Percentiles rank a stretch among this genome's conserved stretches.
phyloP scores from a whole-genome alignment of 2,113 vertebrate species.

The Noturus placidus region DNA sequence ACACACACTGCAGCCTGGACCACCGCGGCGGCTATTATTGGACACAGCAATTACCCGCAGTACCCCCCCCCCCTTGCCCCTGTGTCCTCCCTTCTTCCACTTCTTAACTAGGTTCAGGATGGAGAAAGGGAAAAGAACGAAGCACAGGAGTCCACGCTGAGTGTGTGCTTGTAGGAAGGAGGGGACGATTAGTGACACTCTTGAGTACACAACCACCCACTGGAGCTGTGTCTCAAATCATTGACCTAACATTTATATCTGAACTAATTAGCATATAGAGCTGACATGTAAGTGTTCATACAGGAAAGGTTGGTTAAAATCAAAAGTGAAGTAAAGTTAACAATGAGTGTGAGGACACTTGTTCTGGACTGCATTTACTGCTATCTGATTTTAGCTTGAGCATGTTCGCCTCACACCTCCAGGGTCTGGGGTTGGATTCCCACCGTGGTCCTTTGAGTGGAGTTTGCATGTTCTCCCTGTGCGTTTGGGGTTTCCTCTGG shows the following conservation, averaged over 20 bases:
- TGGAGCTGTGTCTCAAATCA: neutral
- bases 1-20: slow-evolving; percentile 73
- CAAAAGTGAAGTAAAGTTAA: neutral
- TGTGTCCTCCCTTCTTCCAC: slow-evolving; percentile 69
- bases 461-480: too few species aligned
- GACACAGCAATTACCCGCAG: slow-evolving; percentile 73
- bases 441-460: too few species aligned
- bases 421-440: too few species aligned
- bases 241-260: neutral
- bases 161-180: neutral
- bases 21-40: slow-evolving; percentile 77
- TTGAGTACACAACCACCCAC: neutral
- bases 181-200: neutral
- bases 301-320: neutral
- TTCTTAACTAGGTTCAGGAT: slow-evolving; percentile 73
- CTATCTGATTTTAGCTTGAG: neutral
- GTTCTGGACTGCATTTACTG: neutral
- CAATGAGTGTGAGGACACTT: too few species aligned
- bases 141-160: slow-evolving; percentile 59
- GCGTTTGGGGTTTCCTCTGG: too few species aligned
- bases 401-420: too few species aligned
- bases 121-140: slow-evolving; percentile 67
- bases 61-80: slow-evolving; percentile 43
- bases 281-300: neutral
- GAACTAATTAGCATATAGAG: neutral